phyloP scores from a whole-genome alignment of 2,888 invertebrate species.

The Rhaphigaster nebulosa region DNA sequence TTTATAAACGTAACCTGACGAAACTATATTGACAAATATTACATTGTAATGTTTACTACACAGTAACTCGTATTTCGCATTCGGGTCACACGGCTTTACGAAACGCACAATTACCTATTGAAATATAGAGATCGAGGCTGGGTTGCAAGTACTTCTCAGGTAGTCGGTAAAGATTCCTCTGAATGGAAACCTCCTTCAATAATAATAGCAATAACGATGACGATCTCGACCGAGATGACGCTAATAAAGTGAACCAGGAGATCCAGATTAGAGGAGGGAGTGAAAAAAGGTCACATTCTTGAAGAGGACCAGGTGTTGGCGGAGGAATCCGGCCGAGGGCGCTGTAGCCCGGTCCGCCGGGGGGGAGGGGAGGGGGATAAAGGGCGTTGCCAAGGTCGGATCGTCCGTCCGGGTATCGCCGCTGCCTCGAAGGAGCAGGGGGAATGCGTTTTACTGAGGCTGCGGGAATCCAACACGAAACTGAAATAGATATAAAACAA shows the following conservation, averaged over 20 bases:
- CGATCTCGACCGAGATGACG: background rate
- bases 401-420: background rate
- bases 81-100: background rate
- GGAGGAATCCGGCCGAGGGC: constrained; percentile 33
- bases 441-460: too few relatives aligned
- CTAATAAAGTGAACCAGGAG: constrained; percentile 3
- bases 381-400: constrained; percentile 45
- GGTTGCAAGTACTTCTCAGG: background rate
- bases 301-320: constrained; percentile 43
- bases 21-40: background rate
- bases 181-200: background rate
- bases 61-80: background rate
- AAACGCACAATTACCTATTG: background rate
- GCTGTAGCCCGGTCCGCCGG: background rate
- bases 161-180: background rate
- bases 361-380: background rate
- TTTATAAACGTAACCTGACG: too few relatives aligned
- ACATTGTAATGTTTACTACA: background rate
- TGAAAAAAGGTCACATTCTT: constrained; percentile 38
- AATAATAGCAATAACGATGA: background rate
- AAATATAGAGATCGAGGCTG: background rate
- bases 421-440: background rate
- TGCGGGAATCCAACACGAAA: too few relatives aligned
- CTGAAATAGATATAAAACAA: too few relatives aligned
- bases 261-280: constrained; percentile 38